Evolutionary conservation across 2,113 vertebrate genomes (phyloP), one percentile per base, ranked within the genome.

Genomic region (Danio rerio): DNA sequence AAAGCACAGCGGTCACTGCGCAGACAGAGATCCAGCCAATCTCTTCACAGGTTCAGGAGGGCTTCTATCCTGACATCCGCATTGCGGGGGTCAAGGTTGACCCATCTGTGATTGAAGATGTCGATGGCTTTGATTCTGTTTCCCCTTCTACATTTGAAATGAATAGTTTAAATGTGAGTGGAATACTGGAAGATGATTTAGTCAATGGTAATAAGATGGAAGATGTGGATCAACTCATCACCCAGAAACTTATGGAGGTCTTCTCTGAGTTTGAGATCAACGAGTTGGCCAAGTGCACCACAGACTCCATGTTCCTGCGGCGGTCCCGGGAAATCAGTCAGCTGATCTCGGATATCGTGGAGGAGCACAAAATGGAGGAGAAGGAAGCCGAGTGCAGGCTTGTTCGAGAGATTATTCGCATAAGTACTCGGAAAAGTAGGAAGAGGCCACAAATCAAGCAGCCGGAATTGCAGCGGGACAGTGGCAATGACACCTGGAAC

Each of bases 201-300:
- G 95, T 96, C 58, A 91, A 92, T 63, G 92, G 91, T 0, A 92
- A 94, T 81, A 89, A 93, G 85, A 94, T 94, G 45, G 95, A 95
- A 20, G 89, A 98, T 75, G 96, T 99, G 0, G 97, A 99, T 8
- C 92, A 95, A 12, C 92, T 99, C 9, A 98, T 99, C 82, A 93
- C 95, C 31, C 95, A 93, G 91, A 99, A 99, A 82, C 94, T 99
- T n/a, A 94, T 97, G 0, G 96, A 97, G 94, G 95, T 99, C 1
- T 99, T 97, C 94, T 97, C 97, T 0, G 95, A 97, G 9, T 97
- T 99, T 89, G 97, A 99, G 91, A 99, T 99, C 0, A 96, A 98
- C 0, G 96, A 98, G 94, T 86, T 99, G 89, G 98, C 96, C 83
- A 94, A 96, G 88, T 98, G 97, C 92, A 98, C 98, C 0, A 95